Evolutionary conservation across 2,797 vertebrate species (phyloP).

Genomic region (Carcharodon carcharias): DNA sequence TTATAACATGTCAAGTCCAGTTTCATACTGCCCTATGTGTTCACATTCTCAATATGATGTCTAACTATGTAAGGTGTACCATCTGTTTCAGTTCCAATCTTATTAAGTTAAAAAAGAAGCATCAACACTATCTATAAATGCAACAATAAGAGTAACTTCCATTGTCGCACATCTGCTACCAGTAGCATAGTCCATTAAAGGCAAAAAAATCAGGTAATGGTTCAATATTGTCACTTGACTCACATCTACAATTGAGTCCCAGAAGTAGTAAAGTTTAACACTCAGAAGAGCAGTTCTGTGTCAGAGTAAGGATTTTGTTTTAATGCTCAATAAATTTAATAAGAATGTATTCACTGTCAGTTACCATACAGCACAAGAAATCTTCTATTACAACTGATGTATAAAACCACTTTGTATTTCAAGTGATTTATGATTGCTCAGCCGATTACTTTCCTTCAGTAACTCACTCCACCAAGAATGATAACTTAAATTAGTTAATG

Average conservation of each 20-base stretch:
- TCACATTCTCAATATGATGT: not conserved
- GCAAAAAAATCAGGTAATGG: not conserved
- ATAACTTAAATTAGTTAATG: constrained; percentile 17
- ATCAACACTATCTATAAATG: not conserved
- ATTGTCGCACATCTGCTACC: not conserved
- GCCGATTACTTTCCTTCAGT: constrained; percentile 18
- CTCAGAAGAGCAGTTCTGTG: constrained; percentile 3
- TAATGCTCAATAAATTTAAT: constrained; percentile 29
- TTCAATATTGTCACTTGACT: constrained; percentile 6
- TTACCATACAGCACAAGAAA: not conserved
- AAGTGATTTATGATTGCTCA: constrained; percentile 13
- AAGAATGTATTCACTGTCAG: constrained; percentile 4
- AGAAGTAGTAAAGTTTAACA: not conserved
- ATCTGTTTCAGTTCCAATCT: not conserved
- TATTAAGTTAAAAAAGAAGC: not conserved
- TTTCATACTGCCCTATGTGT: not conserved
- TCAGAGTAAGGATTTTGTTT: constrained; percentile 6
- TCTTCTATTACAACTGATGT: not conserved
- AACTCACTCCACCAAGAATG: constrained; percentile 13
- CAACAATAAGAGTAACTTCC: not conserved
- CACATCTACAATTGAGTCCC: not conserved
- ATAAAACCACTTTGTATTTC: constrained; percentile 24
- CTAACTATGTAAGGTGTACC: not conserved
- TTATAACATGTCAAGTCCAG: not conserved
- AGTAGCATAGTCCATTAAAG: not conserved